These are phyloP conservation scores for Drosophila willistoni DNA, from an alignment of 1,140 invertebrate genomes.

Conservation along the genomic window DNA sequence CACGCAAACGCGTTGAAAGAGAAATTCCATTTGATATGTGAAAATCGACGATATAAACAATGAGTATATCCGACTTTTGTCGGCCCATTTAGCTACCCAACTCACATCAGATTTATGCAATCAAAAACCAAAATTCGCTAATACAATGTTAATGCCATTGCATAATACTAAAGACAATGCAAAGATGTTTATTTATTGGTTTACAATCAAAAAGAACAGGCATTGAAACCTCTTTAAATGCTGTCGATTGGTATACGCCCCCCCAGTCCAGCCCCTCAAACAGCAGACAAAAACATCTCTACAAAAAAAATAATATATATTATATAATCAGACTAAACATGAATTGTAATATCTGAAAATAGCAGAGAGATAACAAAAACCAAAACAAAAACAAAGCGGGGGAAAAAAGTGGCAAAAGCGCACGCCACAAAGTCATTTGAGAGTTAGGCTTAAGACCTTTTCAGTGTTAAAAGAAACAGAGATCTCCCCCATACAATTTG, in stretches of 20 bases:
- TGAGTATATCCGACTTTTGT: constrained; percentile 15
- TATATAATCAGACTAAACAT: constrained; percentile 29
- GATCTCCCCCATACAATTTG: constrained; percentile 37
- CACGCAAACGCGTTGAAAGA: constrained; percentile 52
- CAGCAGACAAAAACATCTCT: neutral
- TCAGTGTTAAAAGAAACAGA: neutral
- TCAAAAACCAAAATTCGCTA: constrained; percentile 21
- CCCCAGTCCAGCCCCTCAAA: neutral
- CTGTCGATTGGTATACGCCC: neutral
- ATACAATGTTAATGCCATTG: constrained; percentile 42
- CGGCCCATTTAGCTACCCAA: constrained; percentile 1
- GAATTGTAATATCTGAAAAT: constrained; percentile 30
- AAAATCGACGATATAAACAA: constrained; percentile 30
- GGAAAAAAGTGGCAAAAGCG: constrained; percentile 14
- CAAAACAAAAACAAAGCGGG: neutral
- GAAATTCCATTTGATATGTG: constrained; percentile 53
- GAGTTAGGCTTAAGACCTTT: constrained; percentile 30
- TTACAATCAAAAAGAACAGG: constrained; percentile 35
- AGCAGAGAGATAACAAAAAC: constrained; percentile 7
- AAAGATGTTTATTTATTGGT: constrained; percentile 20
- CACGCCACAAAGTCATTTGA: constrained; percentile 58
- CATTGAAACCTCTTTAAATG: neutral
- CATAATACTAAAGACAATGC: constrained; percentile 37
- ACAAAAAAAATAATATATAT: constrained; percentile 9
- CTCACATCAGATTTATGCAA: constrained; percentile 26